A percentile compares a stretch with the other conserved stretches of the same genome.
Conservation (phyloP, 2,113 vertebrate genomes). For the Xiphias gladius region DNA sequence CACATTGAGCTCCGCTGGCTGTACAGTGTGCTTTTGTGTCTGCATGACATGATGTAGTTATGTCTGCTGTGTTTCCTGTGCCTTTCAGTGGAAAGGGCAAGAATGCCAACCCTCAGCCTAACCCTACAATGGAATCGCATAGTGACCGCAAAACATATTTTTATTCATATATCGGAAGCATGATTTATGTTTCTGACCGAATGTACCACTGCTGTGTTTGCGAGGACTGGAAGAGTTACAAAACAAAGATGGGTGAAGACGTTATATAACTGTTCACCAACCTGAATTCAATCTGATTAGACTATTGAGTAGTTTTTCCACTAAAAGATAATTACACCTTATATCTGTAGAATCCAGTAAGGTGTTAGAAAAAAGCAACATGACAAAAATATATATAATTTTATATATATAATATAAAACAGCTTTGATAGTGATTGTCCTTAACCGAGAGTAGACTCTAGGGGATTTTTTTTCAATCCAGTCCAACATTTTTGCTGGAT, state of each 20-base stretch:
- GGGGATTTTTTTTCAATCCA: background rate
- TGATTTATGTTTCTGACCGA: constrained; percentile 12
- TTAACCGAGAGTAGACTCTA: background rate
- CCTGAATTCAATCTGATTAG: background rate
- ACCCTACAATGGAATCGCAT: constrained; percentile 20
- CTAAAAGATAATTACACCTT: no score
- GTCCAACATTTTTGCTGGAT: background rate
- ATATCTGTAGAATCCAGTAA: no score
- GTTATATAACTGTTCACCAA: constrained; percentile 1
- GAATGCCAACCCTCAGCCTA: background rate
- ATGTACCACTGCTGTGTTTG: background rate
- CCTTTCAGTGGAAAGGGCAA: constrained; percentile 7
- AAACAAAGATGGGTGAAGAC: background rate
- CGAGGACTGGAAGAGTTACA: no score
- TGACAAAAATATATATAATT: no score
- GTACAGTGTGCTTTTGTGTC: background rate
- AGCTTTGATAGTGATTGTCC: background rate
- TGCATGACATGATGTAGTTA: constrained; percentile 22
- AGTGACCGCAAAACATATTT: constrained; percentile 33
- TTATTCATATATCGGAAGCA: background rate
- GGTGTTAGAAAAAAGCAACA: no score
- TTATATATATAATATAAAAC: no score
- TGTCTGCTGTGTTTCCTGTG: constrained; percentile 38
- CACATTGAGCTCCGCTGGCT: background rate
- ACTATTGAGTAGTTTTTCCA: background rate